phyloP scores from a whole-genome alignment of 2,888 invertebrate species.

The Hybos culiciformis region DNA sequence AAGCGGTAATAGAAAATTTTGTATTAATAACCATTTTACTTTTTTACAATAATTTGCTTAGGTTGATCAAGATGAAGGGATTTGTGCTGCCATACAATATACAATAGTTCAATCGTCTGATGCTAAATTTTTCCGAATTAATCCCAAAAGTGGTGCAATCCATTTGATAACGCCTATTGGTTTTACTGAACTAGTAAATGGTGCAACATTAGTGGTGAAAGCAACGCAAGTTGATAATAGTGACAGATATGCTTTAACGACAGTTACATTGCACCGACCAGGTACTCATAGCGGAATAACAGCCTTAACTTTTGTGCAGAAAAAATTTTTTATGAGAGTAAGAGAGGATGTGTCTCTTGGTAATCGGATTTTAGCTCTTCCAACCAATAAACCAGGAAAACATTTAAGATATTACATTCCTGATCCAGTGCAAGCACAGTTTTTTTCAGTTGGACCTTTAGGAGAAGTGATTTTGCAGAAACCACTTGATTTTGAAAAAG shows the following conservation, averaged over 20 bases:
- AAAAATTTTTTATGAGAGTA: slow-evolving; percentile 53
- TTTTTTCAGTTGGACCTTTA: slow-evolving; percentile 61
- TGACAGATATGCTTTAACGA: slow-evolving; percentile 76
- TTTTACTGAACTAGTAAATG: slow-evolving; percentile 44
- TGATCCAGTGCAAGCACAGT: slow-evolving; percentile 56
- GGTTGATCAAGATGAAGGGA: slow-evolving; percentile 54
- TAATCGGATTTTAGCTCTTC: slow-evolving; percentile 54
- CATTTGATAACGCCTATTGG: slow-evolving; percentile 29
- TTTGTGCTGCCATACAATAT: slow-evolving; percentile 34
- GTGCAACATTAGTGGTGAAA: slow-evolving; percentile 69
- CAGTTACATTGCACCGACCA: slow-evolving; percentile 49
- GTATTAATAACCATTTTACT: too few species aligned
- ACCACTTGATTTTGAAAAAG: slow-evolving; percentile 64
- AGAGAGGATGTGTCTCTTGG: slow-evolving; percentile 66
- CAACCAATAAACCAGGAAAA: slow-evolving; percentile 51
- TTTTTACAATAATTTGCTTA: too few species aligned
- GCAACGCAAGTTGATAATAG: slow-evolving; percentile 73
- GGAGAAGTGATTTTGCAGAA: slow-evolving; percentile 67
- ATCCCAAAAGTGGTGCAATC: slow-evolving; percentile 30
- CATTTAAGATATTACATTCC: slow-evolving; percentile 61
- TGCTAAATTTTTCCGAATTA: slow-evolving; percentile 33
- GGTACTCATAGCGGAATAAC: slow-evolving; percentile 41
- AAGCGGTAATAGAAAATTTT: too few species aligned
- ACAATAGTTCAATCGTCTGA: slow-evolving; percentile 34
- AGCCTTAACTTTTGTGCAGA: slow-evolving; percentile 47